Conservation (phyloP, 1,140 invertebrate genomes). For the Reticulitermes speratus region DNA sequence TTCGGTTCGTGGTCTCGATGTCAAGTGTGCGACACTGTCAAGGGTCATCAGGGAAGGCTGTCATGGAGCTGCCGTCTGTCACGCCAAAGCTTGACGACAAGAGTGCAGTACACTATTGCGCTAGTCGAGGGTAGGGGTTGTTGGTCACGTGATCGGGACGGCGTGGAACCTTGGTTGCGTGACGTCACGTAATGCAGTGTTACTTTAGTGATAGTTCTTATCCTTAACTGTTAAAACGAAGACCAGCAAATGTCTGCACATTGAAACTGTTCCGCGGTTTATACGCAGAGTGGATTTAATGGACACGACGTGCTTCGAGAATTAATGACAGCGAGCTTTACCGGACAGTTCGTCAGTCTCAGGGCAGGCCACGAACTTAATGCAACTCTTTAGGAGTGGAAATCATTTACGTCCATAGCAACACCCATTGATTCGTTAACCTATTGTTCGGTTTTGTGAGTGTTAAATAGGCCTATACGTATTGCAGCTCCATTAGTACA, state of each 20-base stretch:
- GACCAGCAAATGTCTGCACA: background rate
- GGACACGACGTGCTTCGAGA: background rate
- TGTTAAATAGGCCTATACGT: no score
- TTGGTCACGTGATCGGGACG: slow-evolving; percentile 3
- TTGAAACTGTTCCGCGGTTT: background rate
- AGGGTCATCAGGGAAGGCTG: background rate
- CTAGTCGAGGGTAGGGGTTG: background rate
- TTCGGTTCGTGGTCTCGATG: background rate
- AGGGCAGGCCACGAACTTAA: no score
- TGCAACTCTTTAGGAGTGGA: no score
- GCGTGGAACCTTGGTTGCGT: slow-evolving; percentile 3
- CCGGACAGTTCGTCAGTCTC: no score
- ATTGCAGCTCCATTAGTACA: no score
- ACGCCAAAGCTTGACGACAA: background rate
- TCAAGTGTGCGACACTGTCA: background rate
- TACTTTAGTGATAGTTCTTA: slow-evolving; percentile 11
- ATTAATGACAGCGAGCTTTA: background rate
- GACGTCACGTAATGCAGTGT: slow-evolving; percentile 2
- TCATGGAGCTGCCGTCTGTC: background rate
- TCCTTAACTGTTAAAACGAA: background rate
- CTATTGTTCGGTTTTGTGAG: no score
- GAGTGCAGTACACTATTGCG: background rate
- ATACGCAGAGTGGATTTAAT: background rate
- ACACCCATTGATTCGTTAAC: no score
- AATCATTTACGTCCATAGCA: no score